Evolutionary conservation across 1,140 invertebrate species (phyloP).

Genomic region (Eriocheir sinensis): DNA sequence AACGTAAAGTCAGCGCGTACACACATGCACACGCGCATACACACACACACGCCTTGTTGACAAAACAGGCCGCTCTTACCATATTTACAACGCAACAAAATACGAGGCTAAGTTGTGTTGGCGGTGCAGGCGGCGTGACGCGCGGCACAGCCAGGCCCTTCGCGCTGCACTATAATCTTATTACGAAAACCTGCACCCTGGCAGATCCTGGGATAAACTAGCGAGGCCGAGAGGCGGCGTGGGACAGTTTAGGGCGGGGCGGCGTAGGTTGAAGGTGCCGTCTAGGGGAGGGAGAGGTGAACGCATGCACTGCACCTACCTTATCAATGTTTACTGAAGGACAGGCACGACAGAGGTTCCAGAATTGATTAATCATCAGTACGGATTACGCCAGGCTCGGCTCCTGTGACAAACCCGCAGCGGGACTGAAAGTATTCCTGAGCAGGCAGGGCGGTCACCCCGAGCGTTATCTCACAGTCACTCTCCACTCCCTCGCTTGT

Average conservation of each 20-base stretch:
- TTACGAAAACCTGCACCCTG: background rate
- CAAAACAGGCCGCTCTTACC: background rate
- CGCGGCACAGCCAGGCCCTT: background rate
- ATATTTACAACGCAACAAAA: constrained; percentile 6
- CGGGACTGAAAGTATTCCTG: constrained; percentile 67
- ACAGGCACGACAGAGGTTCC: constrained; percentile 95
- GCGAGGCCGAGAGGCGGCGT: background rate
- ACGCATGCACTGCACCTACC: constrained; percentile 84
- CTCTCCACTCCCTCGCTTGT: constrained; percentile 65
- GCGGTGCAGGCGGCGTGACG: background rate
- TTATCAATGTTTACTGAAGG: constrained; percentile 96
- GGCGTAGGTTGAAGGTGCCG: constrained; percentile 12
- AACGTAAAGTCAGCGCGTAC: too few species aligned
- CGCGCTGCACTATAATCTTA: background rate
- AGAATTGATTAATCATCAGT: constrained; percentile 94
- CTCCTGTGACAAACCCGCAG: constrained; percentile 58
- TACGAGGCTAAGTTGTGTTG: background rate
- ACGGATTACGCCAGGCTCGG: constrained; percentile 63
- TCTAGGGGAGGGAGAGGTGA: background rate
- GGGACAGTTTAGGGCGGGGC: constrained; percentile 58
- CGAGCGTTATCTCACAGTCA: constrained; percentile 62
- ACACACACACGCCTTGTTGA: background rate
- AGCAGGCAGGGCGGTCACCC: constrained; percentile 62
- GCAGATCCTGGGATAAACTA: background rate
- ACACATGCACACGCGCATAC: background rate